A percentile compares a stretch with the other conserved stretches of the same genome.
Evolutionary conservation across 2,888 invertebrate genomes (phyloP).

Genomic region (Sussaba pulchella): DNA sequence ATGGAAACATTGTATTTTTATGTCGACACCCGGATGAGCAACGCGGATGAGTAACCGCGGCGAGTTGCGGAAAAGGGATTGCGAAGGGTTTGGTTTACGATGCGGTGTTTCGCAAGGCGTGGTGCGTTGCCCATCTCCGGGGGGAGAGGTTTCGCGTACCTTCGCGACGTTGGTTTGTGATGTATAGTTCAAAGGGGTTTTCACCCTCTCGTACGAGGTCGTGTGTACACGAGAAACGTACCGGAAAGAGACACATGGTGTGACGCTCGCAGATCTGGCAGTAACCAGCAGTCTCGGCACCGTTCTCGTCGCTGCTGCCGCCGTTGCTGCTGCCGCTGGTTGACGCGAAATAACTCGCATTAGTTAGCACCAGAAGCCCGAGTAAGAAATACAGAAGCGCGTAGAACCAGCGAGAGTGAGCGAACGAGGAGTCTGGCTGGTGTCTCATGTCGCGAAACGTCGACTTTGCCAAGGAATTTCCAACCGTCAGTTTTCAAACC

Average conservation of each 20-base stretch:
- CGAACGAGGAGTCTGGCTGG: constrained; percentile 46
- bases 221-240: constrained; percentile 68
- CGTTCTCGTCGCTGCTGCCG: constrained; percentile 60
- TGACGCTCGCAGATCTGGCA: constrained; percentile 77
- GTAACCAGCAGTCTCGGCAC: constrained; percentile 73
- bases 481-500: constrained; percentile 32
- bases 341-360: constrained; percentile 70
- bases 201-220: background rate
- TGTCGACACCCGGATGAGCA: constrained; percentile 61
- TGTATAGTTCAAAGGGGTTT: constrained; percentile 25
- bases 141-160: background rate
- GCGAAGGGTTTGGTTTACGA: constrained; percentile 23
- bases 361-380: constrained; percentile 63
- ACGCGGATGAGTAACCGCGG: constrained; percentile 41
- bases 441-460: constrained; percentile 62
- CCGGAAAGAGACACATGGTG: constrained; percentile 79
- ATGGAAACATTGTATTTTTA: constrained; percentile 57
- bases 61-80: constrained; percentile 48
- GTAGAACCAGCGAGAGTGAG: constrained; percentile 53
- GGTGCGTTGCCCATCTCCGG: constrained; percentile 20
- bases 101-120: constrained; percentile 32
- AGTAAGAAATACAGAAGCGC: constrained; percentile 62
- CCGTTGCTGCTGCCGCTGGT: constrained; percentile 59
- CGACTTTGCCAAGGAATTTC: constrained; percentile 40
- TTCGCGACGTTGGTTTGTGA: background rate